phyloP scores from a whole-genome alignment of 2,797 vertebrate species.

The Xyrichtys novacula region DNA sequence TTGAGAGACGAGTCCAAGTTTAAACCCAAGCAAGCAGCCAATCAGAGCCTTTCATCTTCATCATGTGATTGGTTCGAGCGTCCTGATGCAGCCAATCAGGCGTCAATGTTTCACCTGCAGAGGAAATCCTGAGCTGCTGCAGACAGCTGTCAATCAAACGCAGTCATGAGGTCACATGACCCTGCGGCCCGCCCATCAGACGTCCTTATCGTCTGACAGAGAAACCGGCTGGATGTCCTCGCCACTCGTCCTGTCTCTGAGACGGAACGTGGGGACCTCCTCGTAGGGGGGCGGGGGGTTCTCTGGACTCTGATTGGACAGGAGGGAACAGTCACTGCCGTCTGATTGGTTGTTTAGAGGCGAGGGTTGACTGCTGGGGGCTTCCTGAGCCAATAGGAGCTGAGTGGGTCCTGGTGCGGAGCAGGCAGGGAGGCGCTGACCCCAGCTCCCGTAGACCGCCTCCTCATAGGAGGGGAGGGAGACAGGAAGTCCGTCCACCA shows the following conservation, averaged over 20 bases:
- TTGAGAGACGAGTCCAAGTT: too few relatives aligned
- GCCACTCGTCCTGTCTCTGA: constrained; percentile 38
- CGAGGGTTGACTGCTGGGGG: constrained; percentile 44
- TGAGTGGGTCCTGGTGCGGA: constrained; percentile 76
- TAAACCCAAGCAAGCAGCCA: constrained; percentile 24
- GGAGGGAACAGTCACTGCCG: constrained; percentile 37
- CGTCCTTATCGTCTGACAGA: constrained; percentile 78
- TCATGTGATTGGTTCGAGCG: constrained; percentile 24
- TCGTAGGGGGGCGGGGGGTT: constrained; percentile 81
- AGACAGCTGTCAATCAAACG: constrained; percentile 44
- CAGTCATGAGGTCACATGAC: not conserved
- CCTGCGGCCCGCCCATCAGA: constrained; percentile 52
- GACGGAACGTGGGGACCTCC: constrained; percentile 62
- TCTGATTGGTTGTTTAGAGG: constrained; percentile 58
- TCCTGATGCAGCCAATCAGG: constrained; percentile 49
- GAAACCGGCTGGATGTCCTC: constrained; percentile 44
- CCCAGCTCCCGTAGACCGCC: constrained; percentile 84
- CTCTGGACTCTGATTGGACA: constrained; percentile 50
- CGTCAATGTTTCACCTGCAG: constrained; percentile 42
- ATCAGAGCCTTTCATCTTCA: constrained; percentile 45
- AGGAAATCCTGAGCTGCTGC: constrained; percentile 12
- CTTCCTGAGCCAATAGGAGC: constrained; percentile 80
- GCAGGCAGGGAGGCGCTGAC: constrained; percentile 73
- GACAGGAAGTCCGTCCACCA: constrained; percentile 79
- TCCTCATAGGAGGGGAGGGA: constrained; percentile 86